Percentiles rank a stretch among this genome's conserved stretches.
phyloP scores from a whole-genome alignment of 2,113 vertebrate genomes.

The Anoura caudifer region DNA sequence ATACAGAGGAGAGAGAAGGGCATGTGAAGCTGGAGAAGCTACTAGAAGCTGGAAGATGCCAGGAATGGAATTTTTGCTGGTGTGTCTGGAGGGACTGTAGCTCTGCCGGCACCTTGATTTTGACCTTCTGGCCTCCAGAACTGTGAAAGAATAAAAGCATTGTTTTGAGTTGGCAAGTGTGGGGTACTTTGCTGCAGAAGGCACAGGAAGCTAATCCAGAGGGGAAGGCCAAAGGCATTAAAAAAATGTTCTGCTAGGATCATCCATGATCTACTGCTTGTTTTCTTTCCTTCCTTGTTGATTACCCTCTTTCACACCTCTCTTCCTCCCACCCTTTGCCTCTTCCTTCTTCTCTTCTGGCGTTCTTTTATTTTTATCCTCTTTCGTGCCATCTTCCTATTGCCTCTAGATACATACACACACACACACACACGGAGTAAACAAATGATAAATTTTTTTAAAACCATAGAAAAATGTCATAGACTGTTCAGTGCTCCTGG shows the following conservation, averaged over 20 bases:
- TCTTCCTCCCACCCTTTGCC: background rate
- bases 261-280: background rate
- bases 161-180: background rate
- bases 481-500: background rate
- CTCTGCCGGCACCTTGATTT: background rate
- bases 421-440: background rate
- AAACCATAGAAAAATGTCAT: background rate
- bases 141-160: too few relatives aligned
- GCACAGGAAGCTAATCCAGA: background rate
- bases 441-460: background rate
- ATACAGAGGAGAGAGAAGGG: background rate
- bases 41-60: background rate
- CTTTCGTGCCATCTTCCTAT: background rate
- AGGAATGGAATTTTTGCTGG: background rate
- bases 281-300: background rate
- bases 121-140: background rate
- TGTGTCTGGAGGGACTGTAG: background rate
- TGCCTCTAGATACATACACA: background rate
- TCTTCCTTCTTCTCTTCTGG: background rate
- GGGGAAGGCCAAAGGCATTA: background rate
- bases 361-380: background rate
- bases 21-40: background rate
- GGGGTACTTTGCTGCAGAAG: background rate
- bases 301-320: background rate
- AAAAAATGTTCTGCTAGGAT: background rate